Percentiles rank a stretch among this genome's conserved stretches.
phyloP scores from a whole-genome alignment of 2,113 vertebrate species.

The Rhinoderma darwinii region DNA sequence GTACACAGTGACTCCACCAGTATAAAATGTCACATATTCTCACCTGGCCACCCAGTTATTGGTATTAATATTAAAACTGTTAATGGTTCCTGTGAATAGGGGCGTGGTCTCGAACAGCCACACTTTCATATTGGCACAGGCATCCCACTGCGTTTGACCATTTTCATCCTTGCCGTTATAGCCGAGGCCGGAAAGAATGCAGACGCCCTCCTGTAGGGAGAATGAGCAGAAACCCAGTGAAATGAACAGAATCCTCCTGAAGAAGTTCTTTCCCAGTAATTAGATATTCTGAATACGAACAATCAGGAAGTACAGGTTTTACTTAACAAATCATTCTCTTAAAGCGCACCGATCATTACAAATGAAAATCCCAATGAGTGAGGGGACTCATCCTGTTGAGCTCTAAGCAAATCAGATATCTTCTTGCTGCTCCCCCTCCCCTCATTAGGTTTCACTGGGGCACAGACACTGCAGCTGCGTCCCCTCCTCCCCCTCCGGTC shows the following conservation, averaged over 20 bases:
- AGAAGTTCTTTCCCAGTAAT: background rate
- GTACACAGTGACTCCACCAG: background rate
- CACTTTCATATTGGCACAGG: slow-evolving; percentile 95
- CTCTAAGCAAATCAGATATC: too few relatives aligned
- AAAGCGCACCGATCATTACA: too few relatives aligned
- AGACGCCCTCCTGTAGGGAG: slow-evolving; percentile 88
- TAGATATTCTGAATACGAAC: background rate
- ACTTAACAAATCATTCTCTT: too few relatives aligned
- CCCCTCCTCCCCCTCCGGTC: background rate
- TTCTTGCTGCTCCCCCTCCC: too few relatives aligned
- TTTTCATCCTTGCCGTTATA: slow-evolving; percentile 80
- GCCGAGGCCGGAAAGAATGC: slow-evolving; percentile 88
- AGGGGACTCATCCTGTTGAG: too few relatives aligned
- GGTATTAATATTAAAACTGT: slow-evolving; percentile 96
- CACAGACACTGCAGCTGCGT: background rate
- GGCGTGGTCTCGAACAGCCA: slow-evolving; percentile 94
- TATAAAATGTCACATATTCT: too few relatives aligned
- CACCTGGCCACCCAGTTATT: slow-evolving; percentile 94
- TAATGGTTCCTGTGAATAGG: slow-evolving; percentile 90
- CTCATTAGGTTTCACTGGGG: background rate
- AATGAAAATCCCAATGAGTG: background rate
- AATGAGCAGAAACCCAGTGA: background rate
- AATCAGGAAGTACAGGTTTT: too few relatives aligned
- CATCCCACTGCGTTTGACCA: slow-evolving; percentile 82
- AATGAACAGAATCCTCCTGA: background rate